These are phyloP conservation scores for Ptychoptera contaminata DNA, from an alignment of 2,888 invertebrate genomes.

Conservation along the genomic window DNA sequence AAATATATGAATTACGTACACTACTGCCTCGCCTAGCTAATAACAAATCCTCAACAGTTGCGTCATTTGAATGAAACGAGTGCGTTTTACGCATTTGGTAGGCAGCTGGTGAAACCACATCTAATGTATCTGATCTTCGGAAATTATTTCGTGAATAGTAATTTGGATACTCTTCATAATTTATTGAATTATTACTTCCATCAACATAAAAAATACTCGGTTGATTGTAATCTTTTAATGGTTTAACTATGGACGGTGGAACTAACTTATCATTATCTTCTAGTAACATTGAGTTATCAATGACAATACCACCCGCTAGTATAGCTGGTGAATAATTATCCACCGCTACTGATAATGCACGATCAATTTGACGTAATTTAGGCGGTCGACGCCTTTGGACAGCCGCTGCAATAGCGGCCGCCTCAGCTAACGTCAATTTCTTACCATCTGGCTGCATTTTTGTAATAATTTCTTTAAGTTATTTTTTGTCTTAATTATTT, in stretches of 20 bases:
- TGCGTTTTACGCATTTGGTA: slow-evolving; percentile 32
- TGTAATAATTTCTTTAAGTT: slow-evolving; percentile 7
- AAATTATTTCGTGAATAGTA: slow-evolving; percentile 28
- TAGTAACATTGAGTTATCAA: slow-evolving; percentile 1
- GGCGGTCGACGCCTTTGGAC: slow-evolving; percentile 25
- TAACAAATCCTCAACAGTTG: slow-evolving; percentile 16
- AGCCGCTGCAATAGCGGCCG: slow-evolving; percentile 16
- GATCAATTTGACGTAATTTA: slow-evolving; percentile 30
- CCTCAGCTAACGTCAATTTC: slow-evolving; percentile 22
- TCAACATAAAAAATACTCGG: slow-evolving; percentile 6
- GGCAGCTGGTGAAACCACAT: slow-evolving; percentile 29
- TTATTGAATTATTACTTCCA: slow-evolving; percentile 5
- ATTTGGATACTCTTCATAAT: slow-evolving; percentile 11
- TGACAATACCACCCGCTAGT: slow-evolving; percentile 8
- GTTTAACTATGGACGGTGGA: neutral
- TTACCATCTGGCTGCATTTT: slow-evolving; percentile 8
- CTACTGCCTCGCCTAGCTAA: slow-evolving; percentile 16
- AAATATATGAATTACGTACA: slow-evolving; percentile 24
- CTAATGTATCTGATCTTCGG: slow-evolving; percentile 31
- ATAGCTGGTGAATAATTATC: slow-evolving; percentile 27
- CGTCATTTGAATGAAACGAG: slow-evolving; percentile 31
- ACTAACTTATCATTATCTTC: neutral
- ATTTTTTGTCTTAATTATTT: neutral
- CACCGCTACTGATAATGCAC: slow-evolving; percentile 31
- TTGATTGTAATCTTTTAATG: slow-evolving; percentile 2